These are phyloP conservation scores for Climacteris rufus DNA, from an alignment of 2,113 vertebrate genomes.

Conservation along the genomic window DNA sequence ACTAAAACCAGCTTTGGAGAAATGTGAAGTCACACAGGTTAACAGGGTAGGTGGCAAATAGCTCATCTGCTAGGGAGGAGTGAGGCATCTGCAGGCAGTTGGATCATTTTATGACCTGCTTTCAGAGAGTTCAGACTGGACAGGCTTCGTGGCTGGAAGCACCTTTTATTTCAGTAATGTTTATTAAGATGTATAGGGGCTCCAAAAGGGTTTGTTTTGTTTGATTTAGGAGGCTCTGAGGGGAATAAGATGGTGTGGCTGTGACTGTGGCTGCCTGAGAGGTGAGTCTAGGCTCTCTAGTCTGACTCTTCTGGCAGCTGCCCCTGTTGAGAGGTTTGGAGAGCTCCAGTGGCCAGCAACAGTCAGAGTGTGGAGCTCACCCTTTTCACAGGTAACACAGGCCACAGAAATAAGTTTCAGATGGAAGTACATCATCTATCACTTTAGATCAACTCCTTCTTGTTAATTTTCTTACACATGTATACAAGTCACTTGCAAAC, in stretches of 20 bases:
- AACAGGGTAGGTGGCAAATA: not conserved
- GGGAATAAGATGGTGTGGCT: not conserved
- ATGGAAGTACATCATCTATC: not conserved
- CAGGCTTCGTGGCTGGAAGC: not conserved
- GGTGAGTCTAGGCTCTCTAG: not conserved
- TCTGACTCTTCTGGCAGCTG: not conserved
- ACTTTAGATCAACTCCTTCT: not conserved
- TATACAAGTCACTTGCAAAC: not conserved
- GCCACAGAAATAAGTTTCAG: not conserved
- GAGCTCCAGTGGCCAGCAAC: not conserved
- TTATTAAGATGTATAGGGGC: not conserved
- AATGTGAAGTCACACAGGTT: rapidly evolving
- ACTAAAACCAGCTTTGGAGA: not conserved
- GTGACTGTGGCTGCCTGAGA: not conserved
- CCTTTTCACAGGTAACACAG: not conserved
- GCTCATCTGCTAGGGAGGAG: not conserved
- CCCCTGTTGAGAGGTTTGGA: rapidly evolving
- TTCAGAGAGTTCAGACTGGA: not conserved
- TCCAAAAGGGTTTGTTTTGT: not conserved
- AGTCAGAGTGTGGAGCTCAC: rapidly evolving
- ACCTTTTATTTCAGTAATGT: not conserved
- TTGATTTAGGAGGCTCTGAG: not conserved
- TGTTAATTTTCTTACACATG: not conserved
- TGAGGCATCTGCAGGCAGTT: not conserved
- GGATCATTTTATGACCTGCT: not conserved